Base-by-base conservation (phyloP, 2,113 vertebrate genomes). In the Gobius niger region DNA sequence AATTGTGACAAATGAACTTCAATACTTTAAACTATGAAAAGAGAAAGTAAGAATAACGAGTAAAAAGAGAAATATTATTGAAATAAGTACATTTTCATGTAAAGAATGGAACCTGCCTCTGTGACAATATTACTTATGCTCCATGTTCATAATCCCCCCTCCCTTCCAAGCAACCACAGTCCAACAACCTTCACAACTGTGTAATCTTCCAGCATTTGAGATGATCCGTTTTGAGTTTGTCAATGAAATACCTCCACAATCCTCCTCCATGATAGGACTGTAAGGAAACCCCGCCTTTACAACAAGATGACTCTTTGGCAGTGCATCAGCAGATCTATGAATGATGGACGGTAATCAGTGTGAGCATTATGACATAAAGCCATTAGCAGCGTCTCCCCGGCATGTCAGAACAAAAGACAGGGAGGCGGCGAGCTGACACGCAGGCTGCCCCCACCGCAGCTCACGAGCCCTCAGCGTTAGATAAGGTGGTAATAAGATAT, bases 401-500 rank as follows among this genome's bases (percentile, higher is more conserved):
- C 24, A 67, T 82, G 80, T 80, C 8, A 14, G 54, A 72, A 66
- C 67, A 81, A 76, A 65, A 70, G 60, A 47, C 49, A 49, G 42
- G 4, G 13, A 71, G 69, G 18, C 66, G 61, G n/a, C 41, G 19
- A 46, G 41, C 65, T 67, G 56, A 68, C 42, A 15, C 67, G 51
- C 41, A 6, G 47, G 16, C 65, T 34, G 24, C 66, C 62, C 66
- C 74, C 19, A 8, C 70, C 72, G 42, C 13, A 69, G 52, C 73
- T 79, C 63, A 44, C 70, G 77, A 68, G 71, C 76, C 68, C 68
- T 84, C 69, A 44, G 73, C 84, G 77, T 90, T 89, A 89, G 90
- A 92, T 93, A 91, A 92, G 85, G 86, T 80, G 86, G 91, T 90
- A 92, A 93, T 92, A 87, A 92, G 92, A 93, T 93, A 91, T 84